Conservation (phyloP, 2,113 vertebrate species). For the Nothoprocta perdicaria region DNA sequence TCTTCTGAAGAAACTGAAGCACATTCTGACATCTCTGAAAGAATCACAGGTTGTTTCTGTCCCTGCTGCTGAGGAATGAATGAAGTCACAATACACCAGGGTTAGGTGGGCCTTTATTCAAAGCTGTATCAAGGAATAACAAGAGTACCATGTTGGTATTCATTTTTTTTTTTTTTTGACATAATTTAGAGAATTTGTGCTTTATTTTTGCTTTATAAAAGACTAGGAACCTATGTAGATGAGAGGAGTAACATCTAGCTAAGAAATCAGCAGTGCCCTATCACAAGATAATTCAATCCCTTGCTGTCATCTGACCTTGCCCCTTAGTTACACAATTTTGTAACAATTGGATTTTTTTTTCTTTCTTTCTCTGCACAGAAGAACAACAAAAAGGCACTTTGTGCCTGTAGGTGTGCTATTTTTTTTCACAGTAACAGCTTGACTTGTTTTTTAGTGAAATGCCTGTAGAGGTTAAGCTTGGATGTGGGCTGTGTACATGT, state of each 20-base stretch:
- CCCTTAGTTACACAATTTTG: neutral
- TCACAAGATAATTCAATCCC: neutral
- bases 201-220: neutral
- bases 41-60: rapidly evolving
- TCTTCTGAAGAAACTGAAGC: neutral
- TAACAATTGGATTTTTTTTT: neutral
- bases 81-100: neutral
- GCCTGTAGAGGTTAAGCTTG: neutral
- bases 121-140: neutral
- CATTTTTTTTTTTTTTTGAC: neutral
- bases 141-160: neutral
- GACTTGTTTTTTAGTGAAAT: neutral
- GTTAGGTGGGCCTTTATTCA: neutral
- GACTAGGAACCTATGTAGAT: neutral
- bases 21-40: neutral
- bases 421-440: neutral
- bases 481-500: neutral
- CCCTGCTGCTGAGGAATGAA: neutral
- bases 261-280: neutral
- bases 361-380: neutral
- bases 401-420: neutral
- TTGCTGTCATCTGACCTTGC: neutral
- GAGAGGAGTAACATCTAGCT: neutral
- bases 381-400: neutral
- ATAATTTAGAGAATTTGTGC: neutral